Evolutionary conservation across 2,888 invertebrate species (phyloP).

Genomic region (Luperina nickerlii): DNA sequence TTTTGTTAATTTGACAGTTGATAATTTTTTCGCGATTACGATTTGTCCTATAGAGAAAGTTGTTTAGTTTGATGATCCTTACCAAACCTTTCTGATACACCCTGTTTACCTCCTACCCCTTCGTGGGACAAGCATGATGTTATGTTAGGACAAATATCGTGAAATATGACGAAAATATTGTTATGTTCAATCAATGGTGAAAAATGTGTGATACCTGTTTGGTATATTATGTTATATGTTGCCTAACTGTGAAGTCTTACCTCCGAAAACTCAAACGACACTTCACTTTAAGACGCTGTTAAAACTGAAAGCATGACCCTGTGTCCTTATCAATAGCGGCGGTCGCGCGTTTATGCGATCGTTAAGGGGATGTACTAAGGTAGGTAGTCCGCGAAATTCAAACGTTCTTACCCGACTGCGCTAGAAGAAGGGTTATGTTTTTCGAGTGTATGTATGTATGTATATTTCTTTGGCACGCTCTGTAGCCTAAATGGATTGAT

Average conservation of each 20-base stretch:
- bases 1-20: neutral
- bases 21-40: neutral
- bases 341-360: too few relatives aligned
- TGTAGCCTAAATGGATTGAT: too few relatives aligned
- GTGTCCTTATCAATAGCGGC: too few relatives aligned
- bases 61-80: neutral
- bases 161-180: neutral
- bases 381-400: too few relatives aligned
- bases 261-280: neutral
- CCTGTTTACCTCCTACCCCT: neutral
- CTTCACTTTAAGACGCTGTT: neutral
- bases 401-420: too few relatives aligned
- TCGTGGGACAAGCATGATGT: neutral
- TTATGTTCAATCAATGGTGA: neutral
- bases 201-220: neutral
- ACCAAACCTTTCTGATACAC: neutral
- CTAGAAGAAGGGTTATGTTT: too few relatives aligned
- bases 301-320: neutral
- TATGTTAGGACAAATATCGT: neutral
- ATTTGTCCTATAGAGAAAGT: neutral
- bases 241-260: constrained; percentile 23
- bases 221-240: constrained; percentile 10
- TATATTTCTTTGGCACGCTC: too few relatives aligned
- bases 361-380: too few relatives aligned
- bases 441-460: too few relatives aligned